Percentiles rank a stretch among this genome's conserved stretches.
phyloP scores from a whole-genome alignment of 2,888 invertebrate genomes.

The Plagiodera versicolora region DNA sequence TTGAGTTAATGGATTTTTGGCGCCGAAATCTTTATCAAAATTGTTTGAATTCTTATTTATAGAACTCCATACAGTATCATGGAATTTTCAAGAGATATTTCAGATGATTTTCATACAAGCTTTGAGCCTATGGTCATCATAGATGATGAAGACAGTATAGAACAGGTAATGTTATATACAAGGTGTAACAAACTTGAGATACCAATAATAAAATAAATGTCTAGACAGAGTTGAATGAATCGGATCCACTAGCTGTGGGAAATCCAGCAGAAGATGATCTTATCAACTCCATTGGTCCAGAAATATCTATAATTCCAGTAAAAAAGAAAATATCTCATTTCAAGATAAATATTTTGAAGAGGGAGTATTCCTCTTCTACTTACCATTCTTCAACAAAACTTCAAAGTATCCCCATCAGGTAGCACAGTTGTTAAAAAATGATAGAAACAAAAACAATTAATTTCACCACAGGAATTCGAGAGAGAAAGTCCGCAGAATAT shows the following conservation, averaged over 20 bases:
- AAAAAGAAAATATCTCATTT: conserved; percentile 37
- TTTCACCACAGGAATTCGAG: conserved; percentile 33
- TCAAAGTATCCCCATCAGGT: conserved; percentile 20
- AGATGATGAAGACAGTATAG: conserved; percentile 41
- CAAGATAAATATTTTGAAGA: conserved; percentile 40
- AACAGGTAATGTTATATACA: conserved; percentile 28
- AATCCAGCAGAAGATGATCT: conserved; percentile 28
- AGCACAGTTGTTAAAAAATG: no score
- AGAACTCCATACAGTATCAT: conserved; percentile 36
- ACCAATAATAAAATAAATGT: conserved; percentile 1
- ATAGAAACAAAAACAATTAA: not conserved
- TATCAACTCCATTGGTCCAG: conserved; percentile 35
- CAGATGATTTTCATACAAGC: conserved; percentile 39
- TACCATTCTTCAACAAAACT: conserved; percentile 27
- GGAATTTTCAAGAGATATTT: conserved; percentile 32
- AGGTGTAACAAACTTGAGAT: not conserved
- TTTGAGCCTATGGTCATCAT: conserved; percentile 50
- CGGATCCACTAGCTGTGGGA: conserved; percentile 12
- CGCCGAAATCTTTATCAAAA: no score
- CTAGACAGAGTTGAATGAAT: conserved; percentile 11
- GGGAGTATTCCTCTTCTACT: conserved; percentile 35
- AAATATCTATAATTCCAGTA: conserved; percentile 44
- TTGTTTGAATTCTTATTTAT: conserved; percentile 15
- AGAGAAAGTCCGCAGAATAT: conserved; percentile 44
- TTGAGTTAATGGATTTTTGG: no score